phyloP scores from a whole-genome alignment of 2,113 vertebrate species.

The Alligator mississippiensis region DNA sequence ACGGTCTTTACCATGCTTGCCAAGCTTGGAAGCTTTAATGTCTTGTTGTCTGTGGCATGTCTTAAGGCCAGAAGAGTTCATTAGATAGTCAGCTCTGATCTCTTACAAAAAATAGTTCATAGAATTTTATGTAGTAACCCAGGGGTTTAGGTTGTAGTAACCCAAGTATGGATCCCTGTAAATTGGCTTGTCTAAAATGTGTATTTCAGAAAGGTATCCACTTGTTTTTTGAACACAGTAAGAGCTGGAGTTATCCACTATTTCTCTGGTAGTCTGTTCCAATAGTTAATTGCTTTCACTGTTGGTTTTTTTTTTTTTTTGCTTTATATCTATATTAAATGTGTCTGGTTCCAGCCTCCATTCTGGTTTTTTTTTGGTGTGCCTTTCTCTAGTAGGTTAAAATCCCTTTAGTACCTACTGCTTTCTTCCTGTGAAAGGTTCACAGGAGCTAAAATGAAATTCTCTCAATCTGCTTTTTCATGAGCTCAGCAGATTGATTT shows the following conservation, averaged over 20 bases:
- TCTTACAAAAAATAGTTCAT: neutral
- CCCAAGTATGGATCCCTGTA: neutral
- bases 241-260: neutral
- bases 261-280: conserved; percentile 15
- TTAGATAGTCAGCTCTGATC: neutral
- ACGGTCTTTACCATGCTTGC: neutral
- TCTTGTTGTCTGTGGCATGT: neutral
- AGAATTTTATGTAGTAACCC: neutral
- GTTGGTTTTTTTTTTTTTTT: neutral
- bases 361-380: conserved; percentile 56
- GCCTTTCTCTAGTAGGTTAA: conserved; percentile 42
- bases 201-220: neutral
- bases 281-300: conserved; percentile 32
- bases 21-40: neutral
- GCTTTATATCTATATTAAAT: conserved; percentile 66
- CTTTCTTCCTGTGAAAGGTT: conserved; percentile 60
- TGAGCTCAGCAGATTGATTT: conserved; percentile 29
- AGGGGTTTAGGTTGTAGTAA: too few species aligned
- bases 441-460: conserved; percentile 57
- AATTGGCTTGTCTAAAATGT: neutral
- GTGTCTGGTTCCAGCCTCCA: conserved; percentile 53
- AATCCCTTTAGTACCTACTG: conserved; percentile 64
- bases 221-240: conserved; percentile 1
- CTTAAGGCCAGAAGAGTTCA: neutral
- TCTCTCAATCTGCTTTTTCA: conserved; percentile 37